Conservation (phyloP, 2,888 invertebrate genomes). For the Caenorhabditis sp. region DNA sequence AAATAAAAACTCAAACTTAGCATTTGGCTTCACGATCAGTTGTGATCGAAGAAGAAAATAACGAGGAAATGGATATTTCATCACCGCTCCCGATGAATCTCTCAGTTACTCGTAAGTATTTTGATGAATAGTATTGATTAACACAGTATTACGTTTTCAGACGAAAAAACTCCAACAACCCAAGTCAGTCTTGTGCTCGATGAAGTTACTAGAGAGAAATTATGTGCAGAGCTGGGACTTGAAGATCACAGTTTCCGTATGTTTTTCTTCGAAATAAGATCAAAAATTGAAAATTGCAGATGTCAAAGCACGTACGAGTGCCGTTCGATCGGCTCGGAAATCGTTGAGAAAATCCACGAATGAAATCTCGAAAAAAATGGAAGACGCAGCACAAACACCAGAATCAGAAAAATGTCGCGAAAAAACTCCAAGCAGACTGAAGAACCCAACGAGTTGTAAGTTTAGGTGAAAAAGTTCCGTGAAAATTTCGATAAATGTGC, state of each 20-base stretch:
- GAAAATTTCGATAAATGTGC: too few species aligned
- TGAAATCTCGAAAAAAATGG: neutral
- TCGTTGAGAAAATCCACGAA: constrained; percentile 7
- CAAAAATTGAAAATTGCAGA: constrained; percentile 6
- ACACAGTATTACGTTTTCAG: too few species aligned
- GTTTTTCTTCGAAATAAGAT: neutral
- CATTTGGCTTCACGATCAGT: neutral
- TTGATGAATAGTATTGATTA: neutral
- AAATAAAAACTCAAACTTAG: neutral
- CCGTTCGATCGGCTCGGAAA: constrained; percentile 17
- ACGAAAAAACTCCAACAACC: constrained; percentile 32
- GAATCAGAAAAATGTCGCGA: neutral
- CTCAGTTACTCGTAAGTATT: constrained; percentile 12
- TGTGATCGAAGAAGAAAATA: neutral
- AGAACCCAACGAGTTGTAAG: neutral
- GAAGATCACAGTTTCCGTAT: constrained; percentile 3
- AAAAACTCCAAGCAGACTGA: neutral
- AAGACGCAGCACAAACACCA: too few species aligned
- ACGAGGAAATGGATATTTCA: neutral
- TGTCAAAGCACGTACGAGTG: constrained; percentile 23
- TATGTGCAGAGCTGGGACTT: constrained; percentile 10
- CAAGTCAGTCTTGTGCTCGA: constrained; percentile 20
- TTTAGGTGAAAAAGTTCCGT: too few species aligned
- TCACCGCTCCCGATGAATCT: neutral
- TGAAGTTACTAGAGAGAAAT: constrained; percentile 14